Base-by-base conservation (phyloP, 2,888 invertebrate genomes). In the Thereva unica region DNA sequence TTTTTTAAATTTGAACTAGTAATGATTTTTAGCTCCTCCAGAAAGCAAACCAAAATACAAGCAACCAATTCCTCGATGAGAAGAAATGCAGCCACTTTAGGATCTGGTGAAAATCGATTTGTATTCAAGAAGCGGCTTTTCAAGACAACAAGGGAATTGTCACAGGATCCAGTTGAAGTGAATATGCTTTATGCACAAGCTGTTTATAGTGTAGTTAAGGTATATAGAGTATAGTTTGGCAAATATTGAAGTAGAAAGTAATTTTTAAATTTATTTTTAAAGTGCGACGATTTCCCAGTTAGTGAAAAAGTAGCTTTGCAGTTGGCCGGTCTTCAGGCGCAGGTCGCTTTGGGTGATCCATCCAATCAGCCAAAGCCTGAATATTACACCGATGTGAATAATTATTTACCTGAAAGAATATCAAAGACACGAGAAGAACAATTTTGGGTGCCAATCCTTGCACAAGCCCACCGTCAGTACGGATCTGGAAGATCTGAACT, bases 81-180 rank as follows among this genome's bases (percentile, higher is more conserved):
- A 68, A 83, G 85, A 52, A 83, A 83, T 72, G 85, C 88, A n/a
- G 87, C 90, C 1, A 86, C 87, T 6, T 84, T 91, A 4, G 89
- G 90, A 34, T 91, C 91, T 34, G 93, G 93, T 0, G 94, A 95
- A 80, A 95, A 95, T 82, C 84, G 93, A 68, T 94, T 97, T 80
- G 90, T 96, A 72, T 95, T 97, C 82, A 93, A 95, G 76, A 89
- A 95, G 64, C 86, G 96, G 9, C 82, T 97, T 61, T 97, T 95
- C 82, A 89, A 91, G 73, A 91, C 92, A 71, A 92, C 91, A 0
- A 85, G 93, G 45, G 95, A 95, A 79, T 84, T 96, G 63, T 95
- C 95, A 5, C 95, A 95, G 81, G 97, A 97, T 83, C 95, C 96
- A 0, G 92, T 96, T 0, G 96, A 97, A 82, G 93, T 96, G 9